phyloP scores from a whole-genome alignment of 2,113 vertebrate genomes.

The Eurystomus gularis region DNA sequence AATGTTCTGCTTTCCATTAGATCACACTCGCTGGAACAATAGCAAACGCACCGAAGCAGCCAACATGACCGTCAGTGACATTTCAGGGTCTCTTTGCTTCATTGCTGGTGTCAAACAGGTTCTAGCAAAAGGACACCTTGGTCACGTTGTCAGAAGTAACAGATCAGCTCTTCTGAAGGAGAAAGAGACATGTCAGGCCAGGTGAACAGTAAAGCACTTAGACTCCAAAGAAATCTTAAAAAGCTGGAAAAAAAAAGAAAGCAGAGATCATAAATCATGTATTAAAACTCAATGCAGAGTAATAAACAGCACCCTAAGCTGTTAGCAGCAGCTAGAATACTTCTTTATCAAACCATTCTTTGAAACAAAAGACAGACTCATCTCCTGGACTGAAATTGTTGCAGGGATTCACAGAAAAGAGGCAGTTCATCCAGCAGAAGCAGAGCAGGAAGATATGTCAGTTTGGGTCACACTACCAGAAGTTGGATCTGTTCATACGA shows the following conservation, averaged over 20 bases:
- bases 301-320: not conserved
- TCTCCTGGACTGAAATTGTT: not conserved
- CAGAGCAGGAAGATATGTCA: not conserved
- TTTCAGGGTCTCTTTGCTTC: slow-evolving; percentile 38
- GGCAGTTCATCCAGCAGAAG: not conserved
- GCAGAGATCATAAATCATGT: not conserved
- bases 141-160: not conserved
- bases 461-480: not conserved
- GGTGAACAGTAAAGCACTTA: not conserved
- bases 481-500: not conserved
- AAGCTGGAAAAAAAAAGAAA: not conserved
- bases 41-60: not conserved
- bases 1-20: slow-evolving; percentile 45
- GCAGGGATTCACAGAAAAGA: not conserved
- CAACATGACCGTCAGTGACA: not conserved
- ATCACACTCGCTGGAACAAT: not conserved
- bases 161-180: not conserved
- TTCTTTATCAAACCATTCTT: not conserved
- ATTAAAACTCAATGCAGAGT: not conserved
- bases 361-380: not conserved
- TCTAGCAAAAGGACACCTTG: not conserved
- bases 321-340: not conserved
- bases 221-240: not conserved
- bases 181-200: not conserved
- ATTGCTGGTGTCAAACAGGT: not conserved